Evolutionary conservation across 2,113 vertebrate species (phyloP), one percentile per base, ranked within the genome.

Genomic region (Arenaria interpres): DNA sequence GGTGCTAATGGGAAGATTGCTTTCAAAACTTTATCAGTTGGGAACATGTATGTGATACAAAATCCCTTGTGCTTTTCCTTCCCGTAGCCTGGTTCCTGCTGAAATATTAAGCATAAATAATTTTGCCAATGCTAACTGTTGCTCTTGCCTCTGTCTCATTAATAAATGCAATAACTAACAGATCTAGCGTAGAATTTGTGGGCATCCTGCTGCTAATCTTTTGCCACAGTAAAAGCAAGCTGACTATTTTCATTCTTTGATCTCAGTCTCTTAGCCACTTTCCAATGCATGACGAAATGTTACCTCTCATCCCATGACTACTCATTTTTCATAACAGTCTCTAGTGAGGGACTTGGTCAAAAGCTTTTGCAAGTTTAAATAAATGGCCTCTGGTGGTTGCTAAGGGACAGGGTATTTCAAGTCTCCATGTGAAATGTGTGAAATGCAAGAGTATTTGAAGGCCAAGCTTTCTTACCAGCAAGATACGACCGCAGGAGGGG

Each of bases 371-470:
- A 72, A 78, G 43, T 72, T 84, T 84, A 72, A 90, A 82, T 89
- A 72, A 95, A 81, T 85, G 45, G 33, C 63, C 43, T 93, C 56
- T 87, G 60, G 35, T 88, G 28, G 73, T 90, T 92, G 69, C 80
- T 81, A 92, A 90, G 80, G 96, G 76, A 90, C 16, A 23, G 64
- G 6, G 27, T 84, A 67, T 96, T 93, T 92, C 35, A 89, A 51
- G 23, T 95, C 35, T 72, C 56, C 60, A 30, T 64, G 59, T 84
- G 68, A 90, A 67, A 91, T 67, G 6, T 74, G 35, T 3, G 0
- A 94, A 79, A 91, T 62, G 33, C 59, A 72, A 54, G 62, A 75
- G 51, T 74, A 33, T 78, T 68, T 91, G 69, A 78, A 87, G 77
- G 43, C 80, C 64, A 78, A 28, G 33, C n/a, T 90, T 91, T 89